These are phyloP conservation scores for Tokudaia muenninki DNA, from an alignment of 2,797 vertebrate species.

Conservation along the genomic window DNA sequence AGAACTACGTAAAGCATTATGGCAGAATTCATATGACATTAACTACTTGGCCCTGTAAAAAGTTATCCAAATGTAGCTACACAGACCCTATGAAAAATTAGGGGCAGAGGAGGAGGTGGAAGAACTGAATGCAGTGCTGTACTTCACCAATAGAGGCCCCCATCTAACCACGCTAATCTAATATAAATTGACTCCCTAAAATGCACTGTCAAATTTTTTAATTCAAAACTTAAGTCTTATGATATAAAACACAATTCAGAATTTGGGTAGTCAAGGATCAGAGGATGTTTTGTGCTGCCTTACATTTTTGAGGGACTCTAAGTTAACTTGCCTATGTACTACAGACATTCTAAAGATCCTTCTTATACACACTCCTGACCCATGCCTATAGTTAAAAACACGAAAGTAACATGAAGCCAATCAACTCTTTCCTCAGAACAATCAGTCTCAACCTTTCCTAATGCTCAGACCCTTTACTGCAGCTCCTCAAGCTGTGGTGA, in stretches of 20 bases:
- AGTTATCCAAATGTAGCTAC: neutral
- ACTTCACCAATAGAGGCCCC: neutral
- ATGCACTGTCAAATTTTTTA: constrained; percentile 25
- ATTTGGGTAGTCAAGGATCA: neutral
- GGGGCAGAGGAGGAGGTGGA: too few relatives aligned
- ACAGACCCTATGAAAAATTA: neutral
- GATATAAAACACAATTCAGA: constrained; percentile 4
- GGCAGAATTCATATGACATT: neutral
- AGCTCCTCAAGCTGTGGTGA: neutral
- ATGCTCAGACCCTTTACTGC: neutral
- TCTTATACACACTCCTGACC: neutral
- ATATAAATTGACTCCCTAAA: constrained; percentile 38
- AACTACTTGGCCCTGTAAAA: neutral
- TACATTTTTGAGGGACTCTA: neutral
- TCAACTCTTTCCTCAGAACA: neutral
- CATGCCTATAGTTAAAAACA: neutral
- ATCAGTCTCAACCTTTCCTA: neutral
- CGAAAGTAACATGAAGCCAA: neutral
- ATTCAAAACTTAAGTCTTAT: constrained; percentile 33
- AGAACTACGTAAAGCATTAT: neutral
- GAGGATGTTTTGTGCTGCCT: neutral
- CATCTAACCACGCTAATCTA: constrained; percentile 24
- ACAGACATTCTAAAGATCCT: neutral
- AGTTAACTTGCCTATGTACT: neutral
- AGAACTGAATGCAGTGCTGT: neutral